These are phyloP conservation scores for Lasioglossum figueresi DNA, from an alignment of 2,888 invertebrate species.

Conservation along the genomic window DNA sequence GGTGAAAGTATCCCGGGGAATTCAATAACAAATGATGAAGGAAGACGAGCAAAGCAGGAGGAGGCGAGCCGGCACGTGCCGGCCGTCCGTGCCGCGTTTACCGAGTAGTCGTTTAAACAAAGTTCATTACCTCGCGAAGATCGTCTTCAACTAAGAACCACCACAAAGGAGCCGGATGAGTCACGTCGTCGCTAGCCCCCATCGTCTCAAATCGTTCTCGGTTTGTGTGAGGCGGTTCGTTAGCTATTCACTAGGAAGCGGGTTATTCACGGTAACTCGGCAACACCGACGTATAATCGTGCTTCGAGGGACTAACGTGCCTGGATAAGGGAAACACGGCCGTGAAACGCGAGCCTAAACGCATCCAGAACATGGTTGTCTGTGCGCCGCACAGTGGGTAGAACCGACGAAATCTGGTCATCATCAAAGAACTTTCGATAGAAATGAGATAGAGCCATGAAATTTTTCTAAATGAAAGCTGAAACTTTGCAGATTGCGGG, in stretches of 20 bases:
- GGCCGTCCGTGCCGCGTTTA: constrained; percentile 68
- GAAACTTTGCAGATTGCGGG: too few relatives aligned
- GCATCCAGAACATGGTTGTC: background rate
- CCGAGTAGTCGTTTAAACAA: constrained; percentile 71
- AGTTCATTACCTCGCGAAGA: constrained; percentile 74
- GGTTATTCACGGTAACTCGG: constrained; percentile 40
- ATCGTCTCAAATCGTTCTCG: constrained; percentile 31
- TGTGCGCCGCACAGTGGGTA: too few relatives aligned
- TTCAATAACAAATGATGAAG: constrained; percentile 31
- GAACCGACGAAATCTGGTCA: too few relatives aligned
- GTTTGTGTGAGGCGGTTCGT: constrained; percentile 41
- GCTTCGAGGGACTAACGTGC: constrained; percentile 48
- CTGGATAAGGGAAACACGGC: constrained; percentile 21
- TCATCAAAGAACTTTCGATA: too few relatives aligned
- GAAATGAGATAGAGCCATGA: too few relatives aligned
- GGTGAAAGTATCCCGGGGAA: constrained; percentile 50
- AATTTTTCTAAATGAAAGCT: too few relatives aligned
- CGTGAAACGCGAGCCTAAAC: constrained; percentile 15
- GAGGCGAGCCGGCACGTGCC: constrained; percentile 68
- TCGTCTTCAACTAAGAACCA: constrained; percentile 36
- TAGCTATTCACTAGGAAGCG: constrained; percentile 55
- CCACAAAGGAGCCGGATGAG: constrained; percentile 60
- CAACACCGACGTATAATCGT: constrained; percentile 49
- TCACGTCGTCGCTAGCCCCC: constrained; percentile 55
- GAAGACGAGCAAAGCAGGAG: constrained; percentile 20